phyloP scores from a whole-genome alignment of 2,797 vertebrate species.

The Rhinatrema bivittatum region DNA sequence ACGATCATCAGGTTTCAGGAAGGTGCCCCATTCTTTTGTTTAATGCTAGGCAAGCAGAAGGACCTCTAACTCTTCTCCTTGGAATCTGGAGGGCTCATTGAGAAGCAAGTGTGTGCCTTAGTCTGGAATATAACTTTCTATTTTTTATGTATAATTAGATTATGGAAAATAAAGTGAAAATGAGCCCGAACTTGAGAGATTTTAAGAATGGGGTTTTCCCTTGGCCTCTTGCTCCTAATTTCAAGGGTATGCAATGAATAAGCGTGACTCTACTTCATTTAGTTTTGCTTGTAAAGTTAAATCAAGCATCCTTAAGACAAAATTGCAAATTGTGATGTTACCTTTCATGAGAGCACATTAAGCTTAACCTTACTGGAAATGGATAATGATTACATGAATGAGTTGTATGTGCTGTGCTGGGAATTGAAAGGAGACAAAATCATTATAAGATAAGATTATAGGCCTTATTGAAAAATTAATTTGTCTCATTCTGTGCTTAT shows the following conservation, averaged over 20 bases:
- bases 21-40: constrained; percentile 72
- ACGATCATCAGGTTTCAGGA: constrained; percentile 75
- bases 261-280: constrained; percentile 56
- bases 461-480: too few species aligned
- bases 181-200: constrained; percentile 10
- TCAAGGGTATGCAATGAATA: constrained; percentile 39
- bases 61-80: constrained; percentile 47
- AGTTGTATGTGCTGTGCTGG: not conserved
- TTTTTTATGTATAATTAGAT: constrained; percentile 3
- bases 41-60: constrained; percentile 62
- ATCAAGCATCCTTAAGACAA: constrained; percentile 49
- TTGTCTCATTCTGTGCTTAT: too few species aligned
- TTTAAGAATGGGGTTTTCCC: constrained; percentile 2
- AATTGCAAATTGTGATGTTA: constrained; percentile 39
- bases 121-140: constrained; percentile 13
- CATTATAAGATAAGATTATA: constrained; percentile 11
- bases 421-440: constrained; percentile 4
- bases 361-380: constrained; percentile 10
- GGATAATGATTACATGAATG: not conserved
- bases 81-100: constrained; percentile 43
- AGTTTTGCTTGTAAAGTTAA: constrained; percentile 53
- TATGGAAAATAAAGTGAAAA: constrained; percentile 11
- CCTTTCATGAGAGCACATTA: constrained; percentile 37
- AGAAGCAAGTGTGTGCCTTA: constrained; percentile 37
- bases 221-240: not conserved